Evolutionary conservation across 2,113 vertebrate species (phyloP), one percentile per base, ranked within the genome.

Genomic region (Marmota flaviventris): DNA sequence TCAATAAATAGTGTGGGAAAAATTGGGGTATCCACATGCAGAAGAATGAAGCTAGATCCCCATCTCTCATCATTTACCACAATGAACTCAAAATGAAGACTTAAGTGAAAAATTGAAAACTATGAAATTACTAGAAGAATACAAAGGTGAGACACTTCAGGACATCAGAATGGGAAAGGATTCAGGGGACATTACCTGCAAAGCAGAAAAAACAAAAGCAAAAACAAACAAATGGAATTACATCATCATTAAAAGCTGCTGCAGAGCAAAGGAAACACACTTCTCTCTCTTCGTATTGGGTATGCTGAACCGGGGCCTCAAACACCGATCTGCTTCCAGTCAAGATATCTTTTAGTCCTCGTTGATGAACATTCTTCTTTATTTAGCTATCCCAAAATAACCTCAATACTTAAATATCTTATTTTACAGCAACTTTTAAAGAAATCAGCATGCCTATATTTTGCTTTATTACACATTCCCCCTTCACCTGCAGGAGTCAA

Each of bases 371-470:
- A 42, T 76, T 58, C 37, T 91, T 77, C 83, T 77, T 87, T 91
- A 91, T 83, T 42, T 51, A 70, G 88, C 25, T 3, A 84, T 72
- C 72, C 53, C 42, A 69, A 25, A 94, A 51, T 76, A 76, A 83
- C 39, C 11, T 7, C 2, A 83, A 63, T 83, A 72, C 5, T 48
- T 94, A 37, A 79, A 92, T 14, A 70, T 56, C 4, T 37, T 34
- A 72, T 89, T 96, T 92, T 73, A 72, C 2, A 89, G 63, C 42
- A 89, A 77, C 53, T 69, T 93, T 79, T 39, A 51, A 93, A 89
- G 39, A 93, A 93, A 61, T 85, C 45, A 75, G 5, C n/a, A 20
- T 82, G 27, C 45, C 27, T 37, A 8, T 37, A 48, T 65, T 37
- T 77, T 87, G 39, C 45, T 84, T 42, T 88, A 70, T 91, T 61